These are phyloP conservation scores for Holacanthus passer DNA, from an alignment of 2,113 vertebrate genomes.

Conservation along the genomic window DNA sequence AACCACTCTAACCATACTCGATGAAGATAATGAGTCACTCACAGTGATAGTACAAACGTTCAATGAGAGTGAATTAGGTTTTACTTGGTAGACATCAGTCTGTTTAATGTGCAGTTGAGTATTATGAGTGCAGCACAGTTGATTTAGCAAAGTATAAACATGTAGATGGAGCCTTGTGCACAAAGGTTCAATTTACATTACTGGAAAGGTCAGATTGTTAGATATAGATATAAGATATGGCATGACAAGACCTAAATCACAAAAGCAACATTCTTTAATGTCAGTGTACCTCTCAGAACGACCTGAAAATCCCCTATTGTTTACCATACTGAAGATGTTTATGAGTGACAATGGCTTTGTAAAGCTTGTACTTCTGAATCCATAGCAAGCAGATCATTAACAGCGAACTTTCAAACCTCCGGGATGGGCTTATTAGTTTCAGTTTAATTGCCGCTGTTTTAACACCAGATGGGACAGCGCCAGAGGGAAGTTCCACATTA, in stretches of 20 bases:
- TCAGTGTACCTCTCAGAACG: background rate
- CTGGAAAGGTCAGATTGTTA: background rate
- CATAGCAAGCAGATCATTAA: conserved; percentile 1
- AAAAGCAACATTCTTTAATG: background rate
- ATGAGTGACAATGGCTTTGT: conserved; percentile 12
- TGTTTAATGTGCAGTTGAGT: background rate
- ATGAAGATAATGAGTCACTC: no score
- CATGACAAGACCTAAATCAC: background rate
- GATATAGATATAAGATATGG: background rate
- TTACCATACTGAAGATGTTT: background rate
- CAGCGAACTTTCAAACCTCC: conserved; percentile 1
- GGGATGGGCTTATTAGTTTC: conserved; percentile 29
- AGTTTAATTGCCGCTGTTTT: conserved; percentile 43
- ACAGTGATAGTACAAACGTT: background rate
- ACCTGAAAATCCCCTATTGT: background rate
- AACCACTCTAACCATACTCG: no score
- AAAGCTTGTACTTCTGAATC: background rate
- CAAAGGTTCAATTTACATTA: no score
- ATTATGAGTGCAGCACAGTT: no score
- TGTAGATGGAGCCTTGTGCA: background rate
- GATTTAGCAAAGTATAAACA: no score
- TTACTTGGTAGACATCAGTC: background rate
- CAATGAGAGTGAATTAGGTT: background rate
- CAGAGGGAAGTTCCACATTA: conserved; percentile 42
- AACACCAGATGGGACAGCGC: conserved; percentile 29